These are phyloP conservation scores for Germaria angustata DNA, from an alignment of 2,888 invertebrate genomes.

Conservation along the genomic window DNA sequence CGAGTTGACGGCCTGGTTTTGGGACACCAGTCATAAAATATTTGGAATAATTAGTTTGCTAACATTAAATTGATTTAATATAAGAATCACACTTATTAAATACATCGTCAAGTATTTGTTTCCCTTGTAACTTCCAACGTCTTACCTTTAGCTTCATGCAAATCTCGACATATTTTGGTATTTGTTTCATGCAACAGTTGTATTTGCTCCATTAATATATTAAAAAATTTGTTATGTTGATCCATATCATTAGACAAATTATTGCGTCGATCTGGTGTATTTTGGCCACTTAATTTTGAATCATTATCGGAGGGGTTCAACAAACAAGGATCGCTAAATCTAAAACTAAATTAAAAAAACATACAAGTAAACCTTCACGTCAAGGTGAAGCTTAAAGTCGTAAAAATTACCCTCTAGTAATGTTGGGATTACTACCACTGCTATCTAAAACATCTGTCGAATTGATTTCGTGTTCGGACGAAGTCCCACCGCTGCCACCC, in stretches of 20 bases:
- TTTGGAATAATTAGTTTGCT: too few species aligned
- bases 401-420: constrained; percentile 75
- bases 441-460: constrained; percentile 78
- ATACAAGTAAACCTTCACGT: too few species aligned
- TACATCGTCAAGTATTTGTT: neutral
- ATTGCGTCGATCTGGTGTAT: constrained; percentile 77
- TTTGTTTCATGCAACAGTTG: constrained; percentile 86
- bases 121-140: neutral
- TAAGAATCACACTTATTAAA: neutral
- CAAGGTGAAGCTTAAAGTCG: too few species aligned
- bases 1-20: too few species aligned
- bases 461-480: constrained; percentile 77
- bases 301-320: constrained; percentile 79
- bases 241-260: constrained; percentile 73
- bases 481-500: constrained; percentile 68
- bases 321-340: constrained; percentile 80
- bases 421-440: constrained; percentile 78
- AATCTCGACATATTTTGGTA: constrained; percentile 87
- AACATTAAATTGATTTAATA: too few species aligned
- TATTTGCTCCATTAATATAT: constrained; percentile 86
- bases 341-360: constrained; percentile 71
- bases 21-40: too few species aligned
- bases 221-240: constrained; percentile 77
- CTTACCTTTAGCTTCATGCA: constrained; percentile 86
- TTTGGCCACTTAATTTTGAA: constrained; percentile 78